These are phyloP conservation scores for Strix uralensis DNA, from an alignment of 2,113 vertebrate genomes.

Conservation along the genomic window DNA sequence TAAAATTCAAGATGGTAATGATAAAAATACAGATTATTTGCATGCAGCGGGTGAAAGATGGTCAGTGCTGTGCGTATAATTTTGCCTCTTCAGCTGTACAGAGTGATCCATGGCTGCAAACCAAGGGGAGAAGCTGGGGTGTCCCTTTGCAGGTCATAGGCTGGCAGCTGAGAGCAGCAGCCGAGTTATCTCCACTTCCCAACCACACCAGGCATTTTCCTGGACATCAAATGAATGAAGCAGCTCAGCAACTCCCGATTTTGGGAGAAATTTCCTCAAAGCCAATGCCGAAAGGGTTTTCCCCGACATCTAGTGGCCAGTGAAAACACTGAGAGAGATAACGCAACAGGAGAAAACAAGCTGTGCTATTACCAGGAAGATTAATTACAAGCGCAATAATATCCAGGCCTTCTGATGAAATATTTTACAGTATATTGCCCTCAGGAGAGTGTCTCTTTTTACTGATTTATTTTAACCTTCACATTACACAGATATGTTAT, in stretches of 20 bases:
- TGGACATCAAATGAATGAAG: fast-evolving
- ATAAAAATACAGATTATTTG: neutral
- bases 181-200: neutral
- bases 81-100: neutral
- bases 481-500: conserved; percentile 15
- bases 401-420: conserved; percentile 63
- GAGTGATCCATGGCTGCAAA: neutral
- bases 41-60: neutral
- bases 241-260: neutral
- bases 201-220: neutral
- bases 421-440: conserved; percentile 54
- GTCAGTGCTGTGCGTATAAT: neutral
- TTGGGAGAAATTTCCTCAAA: neutral
- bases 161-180: neutral
- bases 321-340: neutral
- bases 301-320: conserved; percentile 12
- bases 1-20: neutral
- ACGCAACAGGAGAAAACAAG: neutral
- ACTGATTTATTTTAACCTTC: conserved; percentile 66
- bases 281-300: neutral
- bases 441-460: conserved; percentile 50
- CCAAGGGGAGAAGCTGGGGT: neutral
- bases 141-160: neutral
- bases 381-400: conserved; percentile 60
- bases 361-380: conserved; percentile 24